Conservation (phyloP, 2,888 invertebrate genomes). For the Chesias legatella region DNA sequence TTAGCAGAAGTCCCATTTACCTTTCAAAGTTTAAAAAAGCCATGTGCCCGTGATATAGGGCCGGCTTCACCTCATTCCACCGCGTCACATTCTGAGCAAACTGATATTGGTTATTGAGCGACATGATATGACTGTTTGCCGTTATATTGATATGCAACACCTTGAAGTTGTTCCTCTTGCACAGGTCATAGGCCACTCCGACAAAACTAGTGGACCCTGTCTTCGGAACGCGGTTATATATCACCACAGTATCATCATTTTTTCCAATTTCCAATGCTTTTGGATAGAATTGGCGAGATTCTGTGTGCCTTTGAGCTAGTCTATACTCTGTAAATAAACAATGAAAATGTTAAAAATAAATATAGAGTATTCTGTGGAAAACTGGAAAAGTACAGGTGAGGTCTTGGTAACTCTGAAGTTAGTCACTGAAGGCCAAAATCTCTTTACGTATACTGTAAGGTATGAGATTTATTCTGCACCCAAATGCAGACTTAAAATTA, state of each 20-base stretch:
- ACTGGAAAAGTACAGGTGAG: no score
- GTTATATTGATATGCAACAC: constrained; percentile 96
- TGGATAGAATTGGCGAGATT: constrained; percentile 64
- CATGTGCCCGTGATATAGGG: constrained; percentile 98
- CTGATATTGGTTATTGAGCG: constrained; percentile 92
- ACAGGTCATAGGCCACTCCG: constrained; percentile 93
- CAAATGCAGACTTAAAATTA: no score
- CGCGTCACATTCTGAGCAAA: constrained; percentile 94
- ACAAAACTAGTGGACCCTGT: constrained; percentile 98
- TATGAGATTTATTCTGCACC: no score
- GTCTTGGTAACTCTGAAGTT: no score
- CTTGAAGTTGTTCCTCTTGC: constrained; percentile 84
- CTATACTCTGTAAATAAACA: constrained; percentile 60
- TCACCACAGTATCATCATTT: constrained; percentile 86
- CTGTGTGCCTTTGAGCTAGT: constrained; percentile 52
- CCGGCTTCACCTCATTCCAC: constrained; percentile 95
- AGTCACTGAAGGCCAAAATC: no score
- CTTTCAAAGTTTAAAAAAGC: constrained; percentile 97
- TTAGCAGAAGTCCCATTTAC: constrained; percentile 76
- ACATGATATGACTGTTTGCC: constrained; percentile 96
- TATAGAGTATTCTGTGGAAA: no score
- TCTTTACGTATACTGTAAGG: no score
- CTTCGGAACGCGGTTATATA: constrained; percentile 98
- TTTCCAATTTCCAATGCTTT: constrained; percentile 49
- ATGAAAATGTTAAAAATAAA: no score